Conservation (phyloP, 2,797 vertebrate genomes). For the Acestrorhynchus altus region DNA sequence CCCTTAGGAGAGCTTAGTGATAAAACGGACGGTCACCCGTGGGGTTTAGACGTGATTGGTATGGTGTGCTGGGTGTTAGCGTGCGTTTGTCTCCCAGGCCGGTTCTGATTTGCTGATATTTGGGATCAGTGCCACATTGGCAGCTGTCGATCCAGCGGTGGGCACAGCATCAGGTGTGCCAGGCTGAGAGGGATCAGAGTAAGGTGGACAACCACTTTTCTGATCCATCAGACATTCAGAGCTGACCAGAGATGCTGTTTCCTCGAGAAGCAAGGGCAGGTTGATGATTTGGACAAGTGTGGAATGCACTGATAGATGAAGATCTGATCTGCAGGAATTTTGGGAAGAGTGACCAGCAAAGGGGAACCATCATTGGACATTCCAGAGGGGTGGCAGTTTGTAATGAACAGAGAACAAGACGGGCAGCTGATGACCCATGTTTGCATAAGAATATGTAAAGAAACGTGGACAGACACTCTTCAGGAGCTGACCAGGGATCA, state of each 20-base stretch:
- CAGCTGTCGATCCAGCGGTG: slow-evolving; percentile 17
- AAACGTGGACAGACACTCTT: no score
- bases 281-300: no score
- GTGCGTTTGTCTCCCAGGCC: neutral
- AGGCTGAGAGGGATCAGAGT: neutral
- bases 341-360: no score
- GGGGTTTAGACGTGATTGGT: slow-evolving; percentile 5
- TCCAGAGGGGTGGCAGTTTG: neutral
- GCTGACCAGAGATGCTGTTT: neutral
- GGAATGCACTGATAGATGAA: no score
- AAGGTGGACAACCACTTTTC: neutral
- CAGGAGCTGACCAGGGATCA: no score
- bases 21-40: slow-evolving; percentile 18
- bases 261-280: no score
- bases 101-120: slow-evolving; percentile 35
- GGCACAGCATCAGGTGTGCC: slow-evolving; percentile 19
- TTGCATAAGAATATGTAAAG: no score
- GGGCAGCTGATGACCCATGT: neutral
- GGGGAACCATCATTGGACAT: no score
- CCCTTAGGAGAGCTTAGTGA: slow-evolving; percentile 17
- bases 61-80: neutral
- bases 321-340: no score
- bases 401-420: neutral
- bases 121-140: slow-evolving; percentile 26
- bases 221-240: neutral